Percentiles rank a stretch among this genome's conserved stretches.
These are phyloP conservation scores for Eristalinus sepulchralis DNA, from an alignment of 2,888 invertebrate genomes.

Conservation along the genomic window DNA sequence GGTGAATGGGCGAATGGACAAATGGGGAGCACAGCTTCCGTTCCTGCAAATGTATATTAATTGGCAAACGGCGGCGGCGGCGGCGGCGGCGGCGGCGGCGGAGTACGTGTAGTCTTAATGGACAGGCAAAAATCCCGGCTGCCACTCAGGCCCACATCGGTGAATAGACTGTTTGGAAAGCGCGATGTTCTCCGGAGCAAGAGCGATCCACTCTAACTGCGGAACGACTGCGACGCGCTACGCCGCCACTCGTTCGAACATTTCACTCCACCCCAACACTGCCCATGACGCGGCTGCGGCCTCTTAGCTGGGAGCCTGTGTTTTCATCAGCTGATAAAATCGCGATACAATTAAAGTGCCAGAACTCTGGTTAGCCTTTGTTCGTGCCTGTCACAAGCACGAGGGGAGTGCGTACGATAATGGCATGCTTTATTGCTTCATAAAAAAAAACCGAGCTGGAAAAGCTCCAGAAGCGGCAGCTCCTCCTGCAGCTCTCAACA, in stretches of 20 bases:
- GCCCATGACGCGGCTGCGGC: not conserved
- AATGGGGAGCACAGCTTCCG: slow-evolving; percentile 29
- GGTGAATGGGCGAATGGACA: not conserved
- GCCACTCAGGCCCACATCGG: slow-evolving; percentile 59
- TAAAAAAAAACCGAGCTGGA: slow-evolving; percentile 27
- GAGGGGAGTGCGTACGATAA: slow-evolving; percentile 47
- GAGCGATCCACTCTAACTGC: slow-evolving; percentile 44
- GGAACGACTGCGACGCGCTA: slow-evolving; percentile 23
- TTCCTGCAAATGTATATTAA: slow-evolving; percentile 33
- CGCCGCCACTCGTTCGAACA: not conserved
- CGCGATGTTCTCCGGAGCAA: slow-evolving; percentile 47
- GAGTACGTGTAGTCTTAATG: slow-evolving; percentile 38
- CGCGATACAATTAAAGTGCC: slow-evolving; percentile 39
- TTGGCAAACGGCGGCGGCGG: slow-evolving; percentile 16
- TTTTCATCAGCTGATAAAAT: slow-evolving; percentile 60
- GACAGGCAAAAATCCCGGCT: slow-evolving; percentile 54
- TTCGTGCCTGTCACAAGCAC: slow-evolving; percentile 47
- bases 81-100: too few relatives aligned
- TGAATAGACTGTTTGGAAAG: slow-evolving; percentile 55
- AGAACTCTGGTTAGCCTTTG: not conserved
- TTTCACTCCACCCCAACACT: slow-evolving; percentile 37
- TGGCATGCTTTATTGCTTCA: slow-evolving; percentile 49
- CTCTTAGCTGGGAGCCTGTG: slow-evolving; percentile 19
- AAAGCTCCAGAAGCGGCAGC: slow-evolving; percentile 34
- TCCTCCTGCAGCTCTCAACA: slow-evolving; percentile 29